Base-by-base conservation (phyloP, 2,797 vertebrate species). In the Vespertilio murinus region DNA sequence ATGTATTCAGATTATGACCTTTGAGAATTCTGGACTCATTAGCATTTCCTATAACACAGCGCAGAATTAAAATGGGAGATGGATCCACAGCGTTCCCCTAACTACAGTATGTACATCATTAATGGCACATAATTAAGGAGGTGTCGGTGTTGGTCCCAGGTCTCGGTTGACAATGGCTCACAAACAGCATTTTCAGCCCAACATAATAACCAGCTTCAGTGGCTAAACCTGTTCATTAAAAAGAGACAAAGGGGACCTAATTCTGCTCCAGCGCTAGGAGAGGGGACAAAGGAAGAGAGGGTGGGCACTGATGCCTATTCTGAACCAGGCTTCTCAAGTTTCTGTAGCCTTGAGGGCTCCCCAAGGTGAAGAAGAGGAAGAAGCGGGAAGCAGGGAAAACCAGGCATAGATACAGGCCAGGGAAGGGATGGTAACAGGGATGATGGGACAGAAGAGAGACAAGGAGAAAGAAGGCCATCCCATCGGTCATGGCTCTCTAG, bases 11-110 rank as follows among this genome's bases (percentile, higher is more conserved):
- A 97, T 95, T 95, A 97, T 98, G 98, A 98, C 98, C 98, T 98
- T 98, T 97, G 97, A 98, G 98, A 98, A 98, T 97, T 98, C 96
- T 96, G 91, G 96, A 94, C 97, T 98, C 97, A 98, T 98, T 98
- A 98, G 94, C 84, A 94, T 97, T 98, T 98, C 97, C 96, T 97
- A 98, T 95, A 98, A 95, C 97, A 97, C 84, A 94, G 97, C 96
- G 96, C 92, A 97, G 98, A 98, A 98, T 97, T 97, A 98, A 97
- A 97, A 95, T 25, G 25, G 94, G 95, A 97, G 97, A 97, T 81
- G 96, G 92, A 88, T 90, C 91, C 49, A 64, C 91, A 90, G 12
- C 75, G 77, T 56, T 92, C 89, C 88, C 97, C 96, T 95, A 83
- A 94, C 97, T 95, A 95, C 64, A 74, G 83, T 94, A 47, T 95